These are phyloP conservation scores for Isurus oxyrinchus DNA, from an alignment of 2,113 vertebrate species.

Conservation along the genomic window DNA sequence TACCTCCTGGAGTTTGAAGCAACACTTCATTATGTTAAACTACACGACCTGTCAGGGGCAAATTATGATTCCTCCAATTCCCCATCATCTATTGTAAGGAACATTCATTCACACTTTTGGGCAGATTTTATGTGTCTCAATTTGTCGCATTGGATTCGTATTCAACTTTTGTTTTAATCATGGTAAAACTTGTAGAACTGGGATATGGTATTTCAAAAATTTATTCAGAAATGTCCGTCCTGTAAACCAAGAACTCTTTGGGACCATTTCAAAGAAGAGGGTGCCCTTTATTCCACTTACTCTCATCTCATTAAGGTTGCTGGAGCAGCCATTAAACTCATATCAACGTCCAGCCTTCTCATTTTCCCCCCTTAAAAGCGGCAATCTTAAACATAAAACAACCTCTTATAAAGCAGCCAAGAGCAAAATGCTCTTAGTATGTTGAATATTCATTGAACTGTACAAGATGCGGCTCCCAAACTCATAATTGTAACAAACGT, in stretches of 20 bases:
- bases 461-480: neutral
- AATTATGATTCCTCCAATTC: neutral
- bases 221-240: neutral
- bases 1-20: neutral
- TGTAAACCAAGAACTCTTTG: neutral
- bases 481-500: neutral
- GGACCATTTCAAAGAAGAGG: neutral
- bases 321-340: neutral
- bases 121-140: neutral
- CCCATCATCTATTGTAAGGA: neutral
- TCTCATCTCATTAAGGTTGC: neutral
- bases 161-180: neutral
- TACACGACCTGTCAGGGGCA: neutral
- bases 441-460: neutral
- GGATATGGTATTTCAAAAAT: neutral
- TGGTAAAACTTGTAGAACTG: neutral
- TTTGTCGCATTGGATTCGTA: neutral
- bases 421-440: neutral
- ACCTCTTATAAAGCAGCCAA: neutral
- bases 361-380: neutral
- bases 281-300: neutral
- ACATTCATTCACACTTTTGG: neutral
- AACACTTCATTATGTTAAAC: neutral
- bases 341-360: neutral
- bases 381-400: neutral